Conservation (phyloP, 2,888 invertebrate species). For the Dichetophora obliterata region DNA sequence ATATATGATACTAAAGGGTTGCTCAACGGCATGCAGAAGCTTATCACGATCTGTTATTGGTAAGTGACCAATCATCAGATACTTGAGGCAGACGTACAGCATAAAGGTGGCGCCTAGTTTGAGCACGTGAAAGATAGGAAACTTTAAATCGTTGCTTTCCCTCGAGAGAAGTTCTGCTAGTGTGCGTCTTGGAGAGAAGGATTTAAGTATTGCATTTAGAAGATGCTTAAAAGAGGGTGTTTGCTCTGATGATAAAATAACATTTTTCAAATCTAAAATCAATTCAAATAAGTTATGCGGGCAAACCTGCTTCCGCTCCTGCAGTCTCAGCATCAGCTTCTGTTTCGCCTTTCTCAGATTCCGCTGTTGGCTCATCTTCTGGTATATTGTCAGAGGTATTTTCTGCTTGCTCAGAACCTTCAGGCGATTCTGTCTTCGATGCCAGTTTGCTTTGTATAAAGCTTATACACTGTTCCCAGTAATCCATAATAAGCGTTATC, state of each 20-base stretch:
- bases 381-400: not conserved
- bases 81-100: constrained; percentile 77
- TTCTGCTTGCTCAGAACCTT: constrained; percentile 28
- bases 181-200: constrained; percentile 79
- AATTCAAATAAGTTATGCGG: constrained; percentile 15
- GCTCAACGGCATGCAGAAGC: constrained; percentile 71
- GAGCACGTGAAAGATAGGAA: constrained; percentile 80
- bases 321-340: not conserved
- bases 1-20: constrained; percentile 74
- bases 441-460: constrained; percentile 2
- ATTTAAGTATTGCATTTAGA: constrained; percentile 63
- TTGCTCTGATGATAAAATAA: not conserved
- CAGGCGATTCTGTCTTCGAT: constrained; percentile 11
- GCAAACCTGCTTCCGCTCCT: not conserved
- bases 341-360: constrained; percentile 16
- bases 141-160: constrained; percentile 71
- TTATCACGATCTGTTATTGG: constrained; percentile 76
- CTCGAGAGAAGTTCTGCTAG: constrained; percentile 73
- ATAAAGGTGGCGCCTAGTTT: constrained; percentile 76
- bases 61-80: constrained; percentile 75
- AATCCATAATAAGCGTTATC: constrained; percentile 47
- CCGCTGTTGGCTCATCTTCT: constrained; percentile 1
- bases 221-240: not conserved
- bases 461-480: constrained; percentile 38
- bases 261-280: not conserved